Conservation (phyloP, 2,888 invertebrate genomes). For the Gibbula magus region DNA sequence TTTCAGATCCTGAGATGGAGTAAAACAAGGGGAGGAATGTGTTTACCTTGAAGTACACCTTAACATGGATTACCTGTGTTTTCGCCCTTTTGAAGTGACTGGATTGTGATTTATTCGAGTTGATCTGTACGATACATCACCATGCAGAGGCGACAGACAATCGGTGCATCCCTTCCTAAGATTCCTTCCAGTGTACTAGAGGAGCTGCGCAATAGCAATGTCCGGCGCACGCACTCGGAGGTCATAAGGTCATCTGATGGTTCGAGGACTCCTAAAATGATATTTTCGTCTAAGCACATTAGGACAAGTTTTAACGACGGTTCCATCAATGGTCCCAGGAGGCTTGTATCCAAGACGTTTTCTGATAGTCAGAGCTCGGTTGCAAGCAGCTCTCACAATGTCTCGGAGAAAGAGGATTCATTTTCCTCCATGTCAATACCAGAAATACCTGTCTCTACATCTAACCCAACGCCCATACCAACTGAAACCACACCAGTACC, state of each 20-base stretch:
- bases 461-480: background rate
- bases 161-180: background rate
- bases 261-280: background rate
- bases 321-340: background rate
- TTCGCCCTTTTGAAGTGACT: too few relatives aligned
- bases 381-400: background rate
- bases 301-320: background rate
- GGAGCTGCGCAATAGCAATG: background rate
- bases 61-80: too few relatives aligned
- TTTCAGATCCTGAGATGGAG: too few relatives aligned
- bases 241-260: background rate
- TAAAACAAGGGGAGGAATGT: too few relatives aligned
- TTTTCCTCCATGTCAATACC: background rate
- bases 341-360: background rate
- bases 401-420: background rate
- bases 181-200: background rate
- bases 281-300: background rate
- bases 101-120: too few relatives aligned
- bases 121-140: too few relatives aligned
- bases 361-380: background rate
- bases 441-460: background rate
- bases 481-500: background rate
- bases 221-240: background rate
- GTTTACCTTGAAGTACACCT: too few relatives aligned
- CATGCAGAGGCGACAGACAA: background rate